A percentile compares a stretch with the other conserved stretches of the same genome.
Conservation (phyloP, 2,113 vertebrate species). For the Amphilophus citrinellus region DNA sequence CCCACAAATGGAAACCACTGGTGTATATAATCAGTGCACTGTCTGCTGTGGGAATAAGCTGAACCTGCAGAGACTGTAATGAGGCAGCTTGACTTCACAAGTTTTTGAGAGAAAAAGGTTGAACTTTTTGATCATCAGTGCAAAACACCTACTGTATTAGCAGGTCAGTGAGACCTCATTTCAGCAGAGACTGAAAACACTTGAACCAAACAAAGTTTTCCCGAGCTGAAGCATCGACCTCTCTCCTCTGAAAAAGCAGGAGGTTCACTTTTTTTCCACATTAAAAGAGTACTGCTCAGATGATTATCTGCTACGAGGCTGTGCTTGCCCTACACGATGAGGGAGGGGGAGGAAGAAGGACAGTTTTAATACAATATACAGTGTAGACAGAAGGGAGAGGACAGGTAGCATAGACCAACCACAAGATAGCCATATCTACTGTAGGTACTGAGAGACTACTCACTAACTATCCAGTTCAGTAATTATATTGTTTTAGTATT, state of each 20-base stretch:
- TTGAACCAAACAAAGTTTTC: neutral
- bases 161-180: neutral
- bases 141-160: neutral
- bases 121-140: constrained; percentile 8
- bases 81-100: neutral
- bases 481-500: constrained; percentile 71
- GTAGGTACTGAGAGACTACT: constrained; percentile 85
- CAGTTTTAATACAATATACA: constrained; percentile 77
- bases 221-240: constrained; percentile 4
- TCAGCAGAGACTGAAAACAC: neutral
- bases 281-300: constrained; percentile 86
- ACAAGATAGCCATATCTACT: constrained; percentile 90
- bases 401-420: constrained; percentile 52
- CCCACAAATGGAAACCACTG: neutral
- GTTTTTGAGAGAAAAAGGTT: neutral
- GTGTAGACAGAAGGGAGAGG: constrained; percentile 18
- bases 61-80: neutral
- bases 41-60: neutral
- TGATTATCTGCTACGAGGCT: constrained; percentile 75
- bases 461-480: constrained; percentile 84
- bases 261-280: constrained; percentile 47
- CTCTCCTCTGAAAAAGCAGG: constrained; percentile 24
- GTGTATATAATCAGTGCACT: neutral
- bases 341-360: constrained; percentile 51
- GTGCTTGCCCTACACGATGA: constrained; percentile 83